Evolutionary conservation across 35 echinoderm and acorn worm genomes (phyloP).

Genomic region (Eucidaris tribuloides): DNA sequence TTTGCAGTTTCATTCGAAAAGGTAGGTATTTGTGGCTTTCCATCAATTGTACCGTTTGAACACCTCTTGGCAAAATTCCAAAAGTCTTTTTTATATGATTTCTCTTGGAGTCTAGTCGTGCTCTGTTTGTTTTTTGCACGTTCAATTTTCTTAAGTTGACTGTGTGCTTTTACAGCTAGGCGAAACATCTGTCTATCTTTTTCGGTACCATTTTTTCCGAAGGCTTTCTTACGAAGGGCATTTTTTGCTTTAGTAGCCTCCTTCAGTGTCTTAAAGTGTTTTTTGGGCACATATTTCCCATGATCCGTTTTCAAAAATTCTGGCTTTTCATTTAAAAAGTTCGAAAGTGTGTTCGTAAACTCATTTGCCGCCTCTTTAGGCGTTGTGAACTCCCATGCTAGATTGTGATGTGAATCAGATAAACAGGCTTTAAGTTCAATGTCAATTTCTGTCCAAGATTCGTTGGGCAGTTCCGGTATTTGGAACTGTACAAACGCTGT

Average conservation of each 20-base stretch:
- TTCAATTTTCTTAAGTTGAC: conserved; percentile 26
- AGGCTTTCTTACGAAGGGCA: not conserved
- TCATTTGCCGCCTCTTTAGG: not conserved
- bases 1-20: not conserved
- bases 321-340: not conserved
- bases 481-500: not conserved
- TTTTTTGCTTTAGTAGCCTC: not conserved
- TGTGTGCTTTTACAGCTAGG: conserved; percentile 34
- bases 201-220: conserved; percentile 12
- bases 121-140: conserved; percentile 7
- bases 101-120: conserved; percentile 10
- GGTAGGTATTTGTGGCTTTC: conserved; percentile 24
- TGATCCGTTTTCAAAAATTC: not conserved
- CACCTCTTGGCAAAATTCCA: conserved; percentile 35
- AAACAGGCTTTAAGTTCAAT: not conserved
- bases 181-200: conserved; percentile 20
- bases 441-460: not conserved
- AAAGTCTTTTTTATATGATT: conserved; percentile 25
- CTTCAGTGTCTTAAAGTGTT: not conserved
- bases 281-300: not conserved
- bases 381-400: not conserved
- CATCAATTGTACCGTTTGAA: not conserved
- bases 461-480: not conserved
- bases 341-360: not conserved
- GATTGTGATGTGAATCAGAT: not conserved